Conservation (phyloP, 92 coral and sea anemone species). For the Epizoanthus stellaris region DNA sequence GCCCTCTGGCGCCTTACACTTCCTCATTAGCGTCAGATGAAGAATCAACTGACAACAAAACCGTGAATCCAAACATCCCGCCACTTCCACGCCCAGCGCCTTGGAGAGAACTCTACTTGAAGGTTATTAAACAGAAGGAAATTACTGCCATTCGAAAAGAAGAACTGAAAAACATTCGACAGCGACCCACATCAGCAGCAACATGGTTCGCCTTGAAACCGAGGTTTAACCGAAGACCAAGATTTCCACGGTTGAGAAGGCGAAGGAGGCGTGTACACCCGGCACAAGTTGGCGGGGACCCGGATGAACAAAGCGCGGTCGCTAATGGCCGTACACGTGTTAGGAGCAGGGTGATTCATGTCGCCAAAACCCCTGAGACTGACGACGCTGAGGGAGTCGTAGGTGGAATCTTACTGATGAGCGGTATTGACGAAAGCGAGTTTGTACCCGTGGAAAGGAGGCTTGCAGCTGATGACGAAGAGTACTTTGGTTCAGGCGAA, state of each 20-base stretch:
- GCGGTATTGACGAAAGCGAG: slow-evolving; percentile 23
- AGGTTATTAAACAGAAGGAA: slow-evolving; percentile 25
- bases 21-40: slow-evolving; percentile 34
- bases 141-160: slow-evolving; percentile 33
- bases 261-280: slow-evolving; percentile 13
- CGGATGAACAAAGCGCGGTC: neutral
- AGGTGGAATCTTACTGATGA: slow-evolving; percentile 23
- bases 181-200: slow-evolving; percentile 11
- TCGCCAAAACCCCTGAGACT: neutral
- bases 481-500: slow-evolving; percentile 29
- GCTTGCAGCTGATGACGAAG: neutral
- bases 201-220: slow-evolving; percentile 19
- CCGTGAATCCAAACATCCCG: neutral
- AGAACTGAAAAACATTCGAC: neutral
- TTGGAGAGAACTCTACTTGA: slow-evolving; percentile 32
- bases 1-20: slow-evolving; percentile 7
- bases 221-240: slow-evolving; percentile 28
- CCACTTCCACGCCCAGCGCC: slow-evolving; percentile 32
- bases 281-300: neutral
- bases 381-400: slow-evolving; percentile 21
- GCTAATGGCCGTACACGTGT: neutral
- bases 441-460: neutral
- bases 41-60: slow-evolving; percentile 14
- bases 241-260: slow-evolving; percentile 17
- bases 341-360: neutral